Evolutionary conservation across 2,113 vertebrate species (phyloP).

Genomic region (Psittacara wagleri): DNA sequence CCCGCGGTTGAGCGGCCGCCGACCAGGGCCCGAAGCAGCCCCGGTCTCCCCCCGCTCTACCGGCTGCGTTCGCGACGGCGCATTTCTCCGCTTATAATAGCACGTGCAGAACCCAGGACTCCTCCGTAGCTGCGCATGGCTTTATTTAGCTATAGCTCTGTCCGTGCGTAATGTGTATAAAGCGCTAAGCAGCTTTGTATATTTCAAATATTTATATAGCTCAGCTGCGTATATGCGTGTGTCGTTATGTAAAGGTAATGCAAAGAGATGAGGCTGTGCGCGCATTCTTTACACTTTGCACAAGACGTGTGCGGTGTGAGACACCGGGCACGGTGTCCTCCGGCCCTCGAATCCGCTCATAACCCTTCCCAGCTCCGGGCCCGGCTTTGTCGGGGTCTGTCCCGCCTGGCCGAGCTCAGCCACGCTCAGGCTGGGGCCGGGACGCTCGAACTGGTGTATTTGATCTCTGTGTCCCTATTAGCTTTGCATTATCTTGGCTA

Average conservation of each 20-base stretch:
- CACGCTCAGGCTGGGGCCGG: not conserved
- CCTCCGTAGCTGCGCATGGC: not conserved
- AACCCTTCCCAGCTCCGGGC: not conserved
- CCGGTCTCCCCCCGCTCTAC: rapidly evolving
- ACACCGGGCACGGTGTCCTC: not conserved
- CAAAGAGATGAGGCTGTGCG: not conserved
- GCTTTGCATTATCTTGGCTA: rapidly evolving
- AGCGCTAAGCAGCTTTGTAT: not conserved
- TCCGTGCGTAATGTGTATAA: rapidly evolving
- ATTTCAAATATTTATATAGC: not conserved
- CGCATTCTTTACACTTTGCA: rapidly evolving
- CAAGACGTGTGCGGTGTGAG: not conserved
- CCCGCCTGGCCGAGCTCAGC: not conserved
- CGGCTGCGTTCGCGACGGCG: rapidly evolving
- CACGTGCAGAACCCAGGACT: not conserved
- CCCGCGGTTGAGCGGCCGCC: not conserved
- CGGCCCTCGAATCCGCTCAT: not conserved
- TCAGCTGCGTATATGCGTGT: rapidly evolving
- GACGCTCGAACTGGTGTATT: rapidly evolving
- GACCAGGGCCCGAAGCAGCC: not conserved
- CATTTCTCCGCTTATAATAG: rapidly evolving
- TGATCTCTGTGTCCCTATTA: not conserved
- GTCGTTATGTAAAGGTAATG: not conserved
- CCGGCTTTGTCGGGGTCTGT: not conserved
- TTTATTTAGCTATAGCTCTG: not conserved